Percentiles rank a stretch among this genome's conserved stretches.
Conservation (phyloP, 1,140 invertebrate species). For the Trinorchestia longiramus region DNA sequence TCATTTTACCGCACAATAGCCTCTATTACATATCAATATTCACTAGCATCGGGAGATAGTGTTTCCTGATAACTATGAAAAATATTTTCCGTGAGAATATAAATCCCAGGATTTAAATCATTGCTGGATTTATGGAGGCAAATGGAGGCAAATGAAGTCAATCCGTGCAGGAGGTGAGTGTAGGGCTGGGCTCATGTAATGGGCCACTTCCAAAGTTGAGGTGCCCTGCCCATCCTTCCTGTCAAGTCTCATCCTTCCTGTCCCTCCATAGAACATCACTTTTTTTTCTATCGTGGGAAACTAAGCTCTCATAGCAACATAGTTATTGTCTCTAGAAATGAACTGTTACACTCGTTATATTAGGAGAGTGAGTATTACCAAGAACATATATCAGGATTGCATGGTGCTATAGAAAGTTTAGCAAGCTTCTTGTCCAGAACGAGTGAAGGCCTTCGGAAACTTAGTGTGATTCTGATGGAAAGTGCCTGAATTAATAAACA, state of each 20-base stretch:
- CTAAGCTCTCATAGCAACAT: neutral
- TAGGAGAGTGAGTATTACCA: neutral
- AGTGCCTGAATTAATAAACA: neutral
- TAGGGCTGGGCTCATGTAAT: conserved; percentile 13
- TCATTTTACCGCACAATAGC: neutral
- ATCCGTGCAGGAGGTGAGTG: neutral
- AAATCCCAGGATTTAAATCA: neutral
- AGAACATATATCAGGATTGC: neutral
- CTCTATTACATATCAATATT: neutral
- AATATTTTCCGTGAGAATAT: neutral
- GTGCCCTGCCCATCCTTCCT: conserved; percentile 48
- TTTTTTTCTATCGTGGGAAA: neutral
- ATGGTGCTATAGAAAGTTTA: neutral
- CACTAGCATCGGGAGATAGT: neutral
- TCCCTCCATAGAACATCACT: neutral
- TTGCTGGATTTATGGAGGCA: neutral
- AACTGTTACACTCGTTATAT: neutral
- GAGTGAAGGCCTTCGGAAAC: neutral
- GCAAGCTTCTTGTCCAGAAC: neutral
- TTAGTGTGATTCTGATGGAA: neutral
- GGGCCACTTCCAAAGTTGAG: conserved; percentile 47
- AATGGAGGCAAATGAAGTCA: neutral
- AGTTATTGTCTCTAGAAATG: neutral
- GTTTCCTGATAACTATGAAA: neutral
- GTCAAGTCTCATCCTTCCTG: conserved; percentile 37